phyloP scores from a whole-genome alignment of 2,113 vertebrate genomes.

The Ceyx cyanopectus region DNA sequence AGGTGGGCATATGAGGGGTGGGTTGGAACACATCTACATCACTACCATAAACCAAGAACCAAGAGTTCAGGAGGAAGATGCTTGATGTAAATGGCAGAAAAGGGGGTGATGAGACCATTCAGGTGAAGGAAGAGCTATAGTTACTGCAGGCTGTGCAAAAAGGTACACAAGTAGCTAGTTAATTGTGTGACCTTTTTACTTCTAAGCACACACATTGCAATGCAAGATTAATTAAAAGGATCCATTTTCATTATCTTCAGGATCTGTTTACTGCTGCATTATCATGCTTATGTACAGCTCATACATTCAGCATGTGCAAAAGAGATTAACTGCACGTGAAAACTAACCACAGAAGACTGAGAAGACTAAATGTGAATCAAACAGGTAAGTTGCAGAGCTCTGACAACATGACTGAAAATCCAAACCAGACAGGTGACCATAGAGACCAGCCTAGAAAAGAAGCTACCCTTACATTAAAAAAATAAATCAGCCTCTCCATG shows the following conservation, averaged over 20 bases:
- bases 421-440: neutral
- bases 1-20: neutral
- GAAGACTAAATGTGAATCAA: neutral
- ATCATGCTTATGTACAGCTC: neutral
- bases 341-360: neutral
- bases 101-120: accelerated
- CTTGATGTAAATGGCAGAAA: neutral
- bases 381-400: neutral
- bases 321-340: neutral
- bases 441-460: neutral
- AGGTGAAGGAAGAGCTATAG: neutral
- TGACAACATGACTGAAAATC: neutral
- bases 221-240: slow-evolving; percentile 15
- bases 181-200: neutral
- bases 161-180: neutral
- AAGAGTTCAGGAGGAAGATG: neutral
- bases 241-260: neutral
- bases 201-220: neutral
- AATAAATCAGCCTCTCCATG: neutral
- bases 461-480: neutral
- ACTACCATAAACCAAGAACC: neutral
- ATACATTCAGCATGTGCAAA: neutral
- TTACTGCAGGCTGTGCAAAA: neutral
- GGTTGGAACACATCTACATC: neutral
- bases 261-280: neutral